phyloP scores from a whole-genome alignment of 2,888 invertebrate species.

The Conus canariensis region DNA sequence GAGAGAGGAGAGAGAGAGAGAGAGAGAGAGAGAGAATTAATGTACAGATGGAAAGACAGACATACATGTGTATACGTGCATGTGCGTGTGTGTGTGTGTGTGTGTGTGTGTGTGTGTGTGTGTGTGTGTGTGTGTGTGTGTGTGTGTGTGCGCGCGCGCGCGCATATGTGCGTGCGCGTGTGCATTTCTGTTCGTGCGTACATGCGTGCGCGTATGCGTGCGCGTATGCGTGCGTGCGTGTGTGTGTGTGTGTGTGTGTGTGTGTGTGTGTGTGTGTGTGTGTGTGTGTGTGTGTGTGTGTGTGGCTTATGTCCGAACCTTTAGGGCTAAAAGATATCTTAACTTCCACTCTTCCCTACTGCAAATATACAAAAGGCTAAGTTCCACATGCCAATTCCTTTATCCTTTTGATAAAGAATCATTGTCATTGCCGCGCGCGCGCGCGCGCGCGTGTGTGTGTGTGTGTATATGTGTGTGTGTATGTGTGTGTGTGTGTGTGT shows the following conservation, averaged over 20 bases:
- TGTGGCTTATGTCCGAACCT: neutral
- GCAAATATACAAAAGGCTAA: no score
- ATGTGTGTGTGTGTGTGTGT: no score
- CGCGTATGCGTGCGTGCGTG: neutral
- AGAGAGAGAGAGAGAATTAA: no score
- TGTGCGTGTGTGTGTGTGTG: no score
- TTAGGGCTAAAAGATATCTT: no score
- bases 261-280: constrained; percentile 5
- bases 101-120: neutral
- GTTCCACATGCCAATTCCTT: no score
- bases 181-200: neutral
- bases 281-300: constrained; percentile 8
- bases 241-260: neutral
- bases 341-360: no score
- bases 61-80: neutral
- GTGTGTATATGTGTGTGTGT: constrained; percentile 1
- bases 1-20: no score
- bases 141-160: no score
- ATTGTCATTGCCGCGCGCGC: neutral
- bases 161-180: neutral
- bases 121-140: neutral
- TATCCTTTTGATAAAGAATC: no score
- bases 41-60: no score
- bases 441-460: neutral
- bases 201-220: neutral